These are phyloP conservation scores for Diorhabda carinulata DNA, from an alignment of 1,140 invertebrate genomes.

Conservation along the genomic window DNA sequence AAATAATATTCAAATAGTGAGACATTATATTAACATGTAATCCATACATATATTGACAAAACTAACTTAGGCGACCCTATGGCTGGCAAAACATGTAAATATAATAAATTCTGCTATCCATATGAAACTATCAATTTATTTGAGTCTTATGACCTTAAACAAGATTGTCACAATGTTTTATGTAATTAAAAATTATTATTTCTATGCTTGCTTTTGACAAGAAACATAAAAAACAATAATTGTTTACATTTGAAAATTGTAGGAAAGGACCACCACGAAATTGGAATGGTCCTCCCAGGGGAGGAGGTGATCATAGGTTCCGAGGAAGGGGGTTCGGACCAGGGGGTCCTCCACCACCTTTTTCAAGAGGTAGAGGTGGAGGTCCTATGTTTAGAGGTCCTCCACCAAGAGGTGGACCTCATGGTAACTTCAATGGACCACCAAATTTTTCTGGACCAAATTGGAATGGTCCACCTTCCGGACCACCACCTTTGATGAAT, in stretches of 20 bases:
- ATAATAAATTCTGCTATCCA: not conserved
- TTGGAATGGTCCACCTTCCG: conserved; percentile 61
- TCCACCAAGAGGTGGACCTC: conserved; percentile 48
- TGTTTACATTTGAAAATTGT: conserved; percentile 12
- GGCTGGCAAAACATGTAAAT: too few species aligned
- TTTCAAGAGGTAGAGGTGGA: conserved; percentile 51
- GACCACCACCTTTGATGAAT: conserved; percentile 58
- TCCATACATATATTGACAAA: too few species aligned
- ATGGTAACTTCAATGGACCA: conserved; percentile 51
- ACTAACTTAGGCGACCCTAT: too few species aligned
- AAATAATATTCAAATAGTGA: too few species aligned
- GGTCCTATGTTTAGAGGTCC: conserved; percentile 51
- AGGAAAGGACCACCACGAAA: conserved; percentile 24
- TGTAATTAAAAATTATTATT: not conserved
- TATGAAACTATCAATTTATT: not conserved
- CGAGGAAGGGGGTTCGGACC: conserved; percentile 64
- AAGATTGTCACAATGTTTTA: not conserved
- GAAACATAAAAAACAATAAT: conserved; percentile 9
- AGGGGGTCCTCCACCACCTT: conserved; percentile 58
- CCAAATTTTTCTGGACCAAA: conserved; percentile 55
- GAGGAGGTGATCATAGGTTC: conserved; percentile 55
- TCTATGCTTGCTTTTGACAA: not conserved
- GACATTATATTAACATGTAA: too few species aligned
- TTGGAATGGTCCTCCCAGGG: conserved; percentile 13
- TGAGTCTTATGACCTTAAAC: not conserved